A percentile compares a stretch with the other conserved stretches of the same genome.
Conservation (phyloP, 2,797 vertebrate species). For the Prionace glauca region DNA sequence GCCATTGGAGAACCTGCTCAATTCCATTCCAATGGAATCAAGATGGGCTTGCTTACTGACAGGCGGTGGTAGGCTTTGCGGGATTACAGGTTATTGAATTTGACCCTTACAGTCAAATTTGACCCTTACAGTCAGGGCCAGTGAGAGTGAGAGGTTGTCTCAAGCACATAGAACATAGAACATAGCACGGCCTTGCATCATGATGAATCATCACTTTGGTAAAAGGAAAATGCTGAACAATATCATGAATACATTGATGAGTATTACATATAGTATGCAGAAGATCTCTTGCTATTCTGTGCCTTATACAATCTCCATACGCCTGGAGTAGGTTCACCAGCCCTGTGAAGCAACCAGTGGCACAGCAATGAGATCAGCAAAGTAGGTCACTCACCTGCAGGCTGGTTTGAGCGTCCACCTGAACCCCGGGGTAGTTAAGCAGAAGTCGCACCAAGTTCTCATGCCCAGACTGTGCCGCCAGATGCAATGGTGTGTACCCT, state of each 20-base stretch:
- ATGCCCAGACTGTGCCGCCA: constrained; percentile 55
- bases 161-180: neutral
- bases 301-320: neutral
- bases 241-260: neutral
- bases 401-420: constrained; percentile 49
- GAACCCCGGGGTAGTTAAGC: constrained; percentile 53
- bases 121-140: too few relatives aligned
- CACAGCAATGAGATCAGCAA: neutral
- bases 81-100: too few relatives aligned
- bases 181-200: neutral
- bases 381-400: constrained; percentile 46
- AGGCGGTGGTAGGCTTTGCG: too few relatives aligned
- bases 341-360: neutral
- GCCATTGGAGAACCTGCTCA: too few relatives aligned
- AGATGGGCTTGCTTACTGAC: too few relatives aligned
- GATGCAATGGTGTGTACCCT: constrained; percentile 54
- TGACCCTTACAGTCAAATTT: too few relatives aligned
- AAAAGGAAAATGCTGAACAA: neutral
- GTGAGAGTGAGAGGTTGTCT: too few relatives aligned
- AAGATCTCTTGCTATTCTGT: neutral
- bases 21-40: too few relatives aligned
- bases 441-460: constrained; percentile 54
- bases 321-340: neutral
- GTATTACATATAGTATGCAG: neutral
- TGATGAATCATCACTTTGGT: neutral